Evolutionary conservation across 2,797 vertebrate genomes (phyloP).

Genomic region (Morelia viridis): DNA sequence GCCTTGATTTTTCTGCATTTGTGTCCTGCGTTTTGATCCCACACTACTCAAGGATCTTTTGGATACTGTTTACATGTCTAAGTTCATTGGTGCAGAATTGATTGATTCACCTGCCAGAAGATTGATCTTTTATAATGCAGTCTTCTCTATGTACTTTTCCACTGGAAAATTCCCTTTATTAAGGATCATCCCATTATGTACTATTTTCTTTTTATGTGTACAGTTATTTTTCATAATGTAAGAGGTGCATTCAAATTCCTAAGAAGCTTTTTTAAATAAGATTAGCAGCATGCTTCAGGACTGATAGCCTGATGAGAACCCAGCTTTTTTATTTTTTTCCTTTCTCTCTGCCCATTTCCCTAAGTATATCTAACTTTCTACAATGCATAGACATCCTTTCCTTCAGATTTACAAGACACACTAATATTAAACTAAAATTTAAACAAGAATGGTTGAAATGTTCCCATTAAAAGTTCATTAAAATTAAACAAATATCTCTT

Average conservation of each 20-base stretch:
- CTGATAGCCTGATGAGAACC: constrained; percentile 10
- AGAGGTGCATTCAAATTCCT: constrained; percentile 38
- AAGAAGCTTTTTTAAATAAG: constrained; percentile 10
- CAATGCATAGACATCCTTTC: neutral
- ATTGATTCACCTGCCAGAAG: constrained; percentile 53
- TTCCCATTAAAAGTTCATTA: constrained; percentile 15
- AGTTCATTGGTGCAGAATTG: constrained; percentile 37
- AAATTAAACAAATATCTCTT: constrained; percentile 18
- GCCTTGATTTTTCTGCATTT: no score
- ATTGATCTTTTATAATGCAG: constrained; percentile 34
- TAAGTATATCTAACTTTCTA: neutral
- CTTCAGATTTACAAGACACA: constrained; percentile 20
- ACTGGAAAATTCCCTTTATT: constrained; percentile 25
- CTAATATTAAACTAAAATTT: rapidly evolving
- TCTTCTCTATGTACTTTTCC: constrained; percentile 35
- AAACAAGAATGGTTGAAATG: rapidly evolving
- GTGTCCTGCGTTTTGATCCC: no score
- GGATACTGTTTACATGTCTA: constrained; percentile 24
- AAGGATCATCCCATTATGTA: constrained; percentile 32
- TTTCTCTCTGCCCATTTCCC: neutral
- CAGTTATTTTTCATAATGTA: constrained; percentile 46
- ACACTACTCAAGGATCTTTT: neutral
- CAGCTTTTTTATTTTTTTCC: neutral
- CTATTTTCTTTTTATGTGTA: constrained; percentile 33
- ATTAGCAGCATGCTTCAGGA: constrained; percentile 11